Evolutionary conservation across 2,888 invertebrate genomes (phyloP), one percentile per base, ranked within the genome.

Genomic region (Leptodirus hochenwartii): DNA sequence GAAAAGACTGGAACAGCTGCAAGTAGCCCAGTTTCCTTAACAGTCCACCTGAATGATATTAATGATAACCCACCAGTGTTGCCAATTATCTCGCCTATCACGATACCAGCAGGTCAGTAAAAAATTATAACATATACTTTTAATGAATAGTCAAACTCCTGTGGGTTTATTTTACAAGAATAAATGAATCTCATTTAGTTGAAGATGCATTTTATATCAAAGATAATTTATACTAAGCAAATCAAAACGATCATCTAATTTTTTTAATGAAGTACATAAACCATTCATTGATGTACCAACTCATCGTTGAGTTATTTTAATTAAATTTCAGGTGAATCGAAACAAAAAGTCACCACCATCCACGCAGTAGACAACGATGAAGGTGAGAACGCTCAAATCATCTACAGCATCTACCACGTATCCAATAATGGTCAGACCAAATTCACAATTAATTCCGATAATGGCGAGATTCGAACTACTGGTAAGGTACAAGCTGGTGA

Each of bases 371-470:
- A 88, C 52, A 79, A 80, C 46, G 88, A 88, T 53, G 75, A 75
- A 48, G 85, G 80, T 34, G 71, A 76, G 47, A 85, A 87, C 54
- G 84, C 85, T 12, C 67, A 70, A 31, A 65, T 87, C 35, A 67
- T 69, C 22, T 90, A 84, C 59, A 76, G 76, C 42, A 81, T 90
- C 38, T 80, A 81, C 51, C 87, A 88, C 58, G 81, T 88, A 5
- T 85, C 87, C 36, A 88, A 87, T 55, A 85, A 85, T 53, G 88
- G 87, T 2, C 66, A 73, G 36, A 77, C 76, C 44, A 85, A 82
- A 54, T 88, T 90, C 51, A 67, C 68, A 43, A 84, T 90, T 43
- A 74, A 88, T 47, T 69, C 78, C 28, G 64, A 62, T 42, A 76
- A 74, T 9, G 88, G 88, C 14, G 65, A 74, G 34, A 37, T 64